phyloP scores from a whole-genome alignment of 2,797 vertebrate genomes.

The Pelodytes ibericus region DNA sequence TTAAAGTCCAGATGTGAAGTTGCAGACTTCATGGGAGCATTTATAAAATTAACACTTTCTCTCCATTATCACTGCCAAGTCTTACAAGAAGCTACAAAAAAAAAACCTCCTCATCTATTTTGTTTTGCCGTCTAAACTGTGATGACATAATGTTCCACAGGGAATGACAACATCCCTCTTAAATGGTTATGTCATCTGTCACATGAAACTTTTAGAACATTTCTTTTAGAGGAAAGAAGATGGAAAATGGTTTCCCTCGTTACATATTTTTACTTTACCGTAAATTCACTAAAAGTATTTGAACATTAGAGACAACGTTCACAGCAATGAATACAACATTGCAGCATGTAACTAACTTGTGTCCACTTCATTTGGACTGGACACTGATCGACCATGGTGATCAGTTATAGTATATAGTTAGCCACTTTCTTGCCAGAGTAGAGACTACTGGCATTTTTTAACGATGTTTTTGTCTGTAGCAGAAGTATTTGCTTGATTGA shows the following conservation, averaged over 20 bases:
- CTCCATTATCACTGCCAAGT: background rate
- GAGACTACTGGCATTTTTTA: background rate
- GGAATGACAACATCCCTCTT: constrained; percentile 41
- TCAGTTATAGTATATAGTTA: background rate
- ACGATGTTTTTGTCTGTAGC: background rate
- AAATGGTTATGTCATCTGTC: constrained; percentile 26
- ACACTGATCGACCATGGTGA: too few relatives aligned
- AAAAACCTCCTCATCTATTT: background rate
- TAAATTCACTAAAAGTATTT: background rate
- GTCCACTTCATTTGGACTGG: too few relatives aligned
- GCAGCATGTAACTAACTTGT: too few relatives aligned
- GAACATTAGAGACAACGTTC: too few relatives aligned
- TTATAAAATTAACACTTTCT: constrained; percentile 1
- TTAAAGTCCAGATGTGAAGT: background rate
- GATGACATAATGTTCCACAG: constrained; percentile 20
- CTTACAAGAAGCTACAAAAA: background rate
- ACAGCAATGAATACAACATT: too few relatives aligned
- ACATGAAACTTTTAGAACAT: constrained; percentile 28
- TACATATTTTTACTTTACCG: background rate
- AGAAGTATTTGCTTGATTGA: background rate
- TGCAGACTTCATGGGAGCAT: background rate
- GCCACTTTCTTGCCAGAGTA: background rate
- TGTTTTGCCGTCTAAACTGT: background rate
- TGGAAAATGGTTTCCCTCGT: constrained; percentile 11
- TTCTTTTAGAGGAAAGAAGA: background rate